Evolutionary conservation across 1,140 invertebrate species (phyloP), one percentile per base, ranked within the genome.

Genomic region (Papilio machaon): DNA sequence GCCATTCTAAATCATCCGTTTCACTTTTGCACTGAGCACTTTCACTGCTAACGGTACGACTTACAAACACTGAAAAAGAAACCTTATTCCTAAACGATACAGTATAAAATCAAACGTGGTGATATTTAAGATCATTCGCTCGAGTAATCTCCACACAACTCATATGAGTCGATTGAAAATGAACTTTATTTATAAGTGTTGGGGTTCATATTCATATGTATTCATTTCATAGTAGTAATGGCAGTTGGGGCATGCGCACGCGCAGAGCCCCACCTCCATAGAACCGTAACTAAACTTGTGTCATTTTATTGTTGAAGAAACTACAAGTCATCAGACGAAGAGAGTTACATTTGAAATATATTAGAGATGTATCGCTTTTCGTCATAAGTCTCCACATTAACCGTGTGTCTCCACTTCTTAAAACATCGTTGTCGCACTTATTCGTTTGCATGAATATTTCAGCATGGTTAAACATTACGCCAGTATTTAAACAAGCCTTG

Each of bases 241-340:
- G 46, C 73, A 15, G 73, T 23, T 7, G 73, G 47, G 10, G 47
- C 19, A 75, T 49, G 73, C 74, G 64, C 23, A 52, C 19, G n/a
- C 86, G 81, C 79, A 80, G 73, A 75, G 82, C 84, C 85, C 83
- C 84, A 83, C 83, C 82, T 80, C 80, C 67, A 54, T 70, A 49
- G 86, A 91, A 92, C 91, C 91, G 91, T 93, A 92, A 91, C 89
- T 83, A 87, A 70, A 70, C 90, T 93, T 92, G 91, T 92, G 90
- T 93, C 91, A 93, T 76, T 93, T 89, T 90, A 88, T 91, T 91
- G 87, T 91, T 91, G 91, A 88, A 89, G 90, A 91, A 91, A 90
- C 88, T 87, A 82, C 87, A 4, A 54, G 17, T 58, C 54, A 15
- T 15, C 11, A 5, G 49, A 15, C 8, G 54, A 58, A n/a, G 84